A percentile compares a stretch with the other conserved stretches of the same genome.
phyloP scores from a whole-genome alignment of 2,113 vertebrate species.

The Pontoporia blainvillei region DNA sequence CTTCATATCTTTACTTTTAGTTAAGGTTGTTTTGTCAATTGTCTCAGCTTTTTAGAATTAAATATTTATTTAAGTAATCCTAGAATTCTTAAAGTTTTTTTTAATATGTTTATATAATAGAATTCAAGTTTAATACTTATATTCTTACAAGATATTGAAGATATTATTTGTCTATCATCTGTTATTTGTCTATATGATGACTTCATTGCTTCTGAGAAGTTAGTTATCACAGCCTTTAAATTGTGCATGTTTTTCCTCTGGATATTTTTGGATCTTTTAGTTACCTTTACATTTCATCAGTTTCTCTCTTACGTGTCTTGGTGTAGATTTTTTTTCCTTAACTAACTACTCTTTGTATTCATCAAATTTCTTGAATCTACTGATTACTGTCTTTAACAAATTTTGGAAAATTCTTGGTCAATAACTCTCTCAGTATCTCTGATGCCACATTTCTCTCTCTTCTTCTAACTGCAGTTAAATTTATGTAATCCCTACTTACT shows the following conservation, averaged over 20 bases:
- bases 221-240: neutral
- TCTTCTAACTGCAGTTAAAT: neutral
- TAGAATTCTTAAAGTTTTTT: neutral
- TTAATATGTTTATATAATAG: neutral
- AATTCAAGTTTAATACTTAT: neutral
- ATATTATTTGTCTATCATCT: neutral
- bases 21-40: neutral
- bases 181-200: neutral
- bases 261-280: neutral
- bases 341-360: neutral
- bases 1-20: neutral
- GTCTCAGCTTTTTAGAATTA: neutral
- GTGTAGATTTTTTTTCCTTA: neutral
- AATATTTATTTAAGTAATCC: neutral
- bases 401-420: neutral
- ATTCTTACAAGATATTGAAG: neutral
- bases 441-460: neutral
- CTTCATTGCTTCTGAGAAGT: neutral
- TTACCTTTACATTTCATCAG: neutral
- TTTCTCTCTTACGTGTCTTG: neutral
- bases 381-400: neutral
- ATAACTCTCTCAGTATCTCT: neutral
- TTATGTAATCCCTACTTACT: neutral
- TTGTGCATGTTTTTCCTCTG: neutral
- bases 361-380: neutral